Evolutionary conservation across 1,140 invertebrate species (phyloP), one percentile per base, ranked within the genome.

Genomic region (Diorhabda sublineata): DNA sequence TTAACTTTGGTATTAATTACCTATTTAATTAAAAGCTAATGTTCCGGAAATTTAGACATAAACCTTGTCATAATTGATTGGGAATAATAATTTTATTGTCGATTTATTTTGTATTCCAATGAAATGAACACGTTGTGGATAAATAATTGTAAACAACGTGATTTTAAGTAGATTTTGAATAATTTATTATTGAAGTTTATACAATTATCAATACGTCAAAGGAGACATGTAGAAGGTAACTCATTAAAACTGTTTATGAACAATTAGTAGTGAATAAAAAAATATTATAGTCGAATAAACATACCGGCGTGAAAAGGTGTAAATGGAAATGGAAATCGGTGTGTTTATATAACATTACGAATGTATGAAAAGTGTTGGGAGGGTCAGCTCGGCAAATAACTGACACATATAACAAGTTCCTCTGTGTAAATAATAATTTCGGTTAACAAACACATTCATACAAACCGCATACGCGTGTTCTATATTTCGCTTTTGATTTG

Each of bases 341-440:
- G 56, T 78, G 78, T 79, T 79, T 73, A 78, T 76, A 76, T 74
- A 79, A 74, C 75, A 78, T 79, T 79, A 79, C 73, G 73, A 78
- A 79, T 78, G 77, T 75, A 79, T 77, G 75, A 74, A 68, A 69
- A 71, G 47, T 62, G 67, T 67, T 69, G 66, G 65, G 69, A 71
- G 75, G 77, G 74, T 77, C 74, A 74, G 72, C 74, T 71, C 69
- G 64, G 74, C 75, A 76, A 77, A 77, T 77, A 77, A 75, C 76
- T 77, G 76, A 76, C 76, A 76, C 75, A 47, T 75, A 76, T 76
- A 76, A 76, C 74, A 74, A 75, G 68, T 73, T 76, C 75, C 61
- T 78, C 77, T 78, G 69, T 75, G 76, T 75, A 79, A 79, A 79
- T 79, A 79, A 77, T 77, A 79, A 79, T 79, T 77, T 78, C 75